These are phyloP conservation scores for Heliangelus exortis DNA, from an alignment of 2,797 vertebrate species.

Conservation along the genomic window DNA sequence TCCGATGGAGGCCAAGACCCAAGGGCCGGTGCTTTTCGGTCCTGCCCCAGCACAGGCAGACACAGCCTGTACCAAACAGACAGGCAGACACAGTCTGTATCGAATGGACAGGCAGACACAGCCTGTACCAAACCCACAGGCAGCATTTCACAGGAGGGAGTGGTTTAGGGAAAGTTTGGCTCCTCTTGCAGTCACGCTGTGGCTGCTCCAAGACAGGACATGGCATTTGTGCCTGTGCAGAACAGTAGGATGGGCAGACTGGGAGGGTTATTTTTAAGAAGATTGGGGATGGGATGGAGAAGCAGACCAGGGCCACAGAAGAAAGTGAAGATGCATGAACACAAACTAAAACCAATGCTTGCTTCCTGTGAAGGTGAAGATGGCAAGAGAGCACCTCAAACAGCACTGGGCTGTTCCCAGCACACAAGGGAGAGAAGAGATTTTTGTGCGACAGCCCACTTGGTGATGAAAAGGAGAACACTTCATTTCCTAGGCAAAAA, in stretches of 20 bases:
- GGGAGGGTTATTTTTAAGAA: not conserved
- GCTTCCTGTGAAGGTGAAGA: conserved; percentile 28
- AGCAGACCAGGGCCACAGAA: conserved; percentile 22
- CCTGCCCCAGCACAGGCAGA: conserved; percentile 31
- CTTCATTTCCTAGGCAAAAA: conserved; percentile 60
- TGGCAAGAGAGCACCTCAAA: not conserved
- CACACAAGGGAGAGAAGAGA: not conserved
- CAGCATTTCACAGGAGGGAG: not conserved
- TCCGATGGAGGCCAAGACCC: conserved; percentile 69
- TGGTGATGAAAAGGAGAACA: conserved; percentile 26
- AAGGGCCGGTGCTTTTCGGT: conserved; percentile 1
- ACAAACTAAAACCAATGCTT: not conserved
- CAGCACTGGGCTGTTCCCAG: conserved; percentile 32
- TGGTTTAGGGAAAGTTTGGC: not conserved
- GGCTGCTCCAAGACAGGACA: not conserved
- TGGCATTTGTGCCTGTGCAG: not conserved
- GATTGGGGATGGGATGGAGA: conserved; percentile 2
- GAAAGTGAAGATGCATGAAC: not conserved
- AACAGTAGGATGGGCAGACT: not conserved
- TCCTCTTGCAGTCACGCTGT: accelerated
- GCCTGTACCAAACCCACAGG: not conserved
- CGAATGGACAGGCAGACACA: too few species aligned
- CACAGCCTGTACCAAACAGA: not conserved
- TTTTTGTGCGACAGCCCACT: not conserved
- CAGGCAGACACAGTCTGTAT: too few species aligned